Evolutionary conservation across 2,113 vertebrate species (phyloP).

Genomic region (Arvicanthis niloticus): DNA sequence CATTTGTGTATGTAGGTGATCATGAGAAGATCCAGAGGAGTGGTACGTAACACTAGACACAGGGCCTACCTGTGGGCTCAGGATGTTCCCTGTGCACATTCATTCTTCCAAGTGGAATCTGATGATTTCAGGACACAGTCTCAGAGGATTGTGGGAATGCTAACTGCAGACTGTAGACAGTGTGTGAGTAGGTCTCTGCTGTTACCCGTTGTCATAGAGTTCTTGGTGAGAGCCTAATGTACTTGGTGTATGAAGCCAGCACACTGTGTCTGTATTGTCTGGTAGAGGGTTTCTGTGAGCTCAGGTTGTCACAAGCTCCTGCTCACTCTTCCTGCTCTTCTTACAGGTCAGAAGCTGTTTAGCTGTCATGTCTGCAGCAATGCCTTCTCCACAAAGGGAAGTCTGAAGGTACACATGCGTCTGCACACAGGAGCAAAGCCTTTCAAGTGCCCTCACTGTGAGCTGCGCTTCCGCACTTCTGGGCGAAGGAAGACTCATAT

Average conservation of each 20-base stretch:
- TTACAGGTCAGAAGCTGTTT: constrained; percentile 97
- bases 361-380: constrained; percentile 98
- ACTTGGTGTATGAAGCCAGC: background rate
- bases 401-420: constrained; percentile 99
- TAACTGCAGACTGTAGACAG: fast-evolving
- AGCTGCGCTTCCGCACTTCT: constrained; percentile 97
- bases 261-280: background rate
- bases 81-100: too few relatives aligned
- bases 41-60: fast-evolving
- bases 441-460: constrained; percentile 98
- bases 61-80: too few relatives aligned
- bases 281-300: background rate
- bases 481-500: constrained; percentile 99
- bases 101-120: background rate
- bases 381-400: constrained; percentile 98
- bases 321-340: background rate
- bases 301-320: background rate
- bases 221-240: background rate
- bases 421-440: constrained; percentile 98
- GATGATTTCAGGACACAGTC: background rate
- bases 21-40: background rate
- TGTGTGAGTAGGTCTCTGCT: fast-evolving
- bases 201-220: background rate
- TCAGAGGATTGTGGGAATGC: background rate
- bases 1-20: fast-evolving